Evolutionary conservation across 2,888 invertebrate genomes (phyloP).

Genomic region (Melanargia galathea): DNA sequence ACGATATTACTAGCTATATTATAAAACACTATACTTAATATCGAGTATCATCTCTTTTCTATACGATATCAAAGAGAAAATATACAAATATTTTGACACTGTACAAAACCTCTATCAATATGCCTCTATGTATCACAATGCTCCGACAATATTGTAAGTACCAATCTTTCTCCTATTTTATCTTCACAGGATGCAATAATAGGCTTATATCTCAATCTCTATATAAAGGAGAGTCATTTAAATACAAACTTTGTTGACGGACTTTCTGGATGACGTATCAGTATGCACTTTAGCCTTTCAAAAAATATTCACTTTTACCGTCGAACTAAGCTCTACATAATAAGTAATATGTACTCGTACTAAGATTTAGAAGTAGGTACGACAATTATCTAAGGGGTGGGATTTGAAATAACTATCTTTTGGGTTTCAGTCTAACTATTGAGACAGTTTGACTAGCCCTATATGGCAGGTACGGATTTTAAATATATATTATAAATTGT

Average conservation of each 20-base stretch:
- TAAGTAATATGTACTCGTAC: no score
- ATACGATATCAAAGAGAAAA: not conserved
- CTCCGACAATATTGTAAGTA: not conserved
- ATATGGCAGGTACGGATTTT: no score
- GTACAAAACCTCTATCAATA: not conserved
- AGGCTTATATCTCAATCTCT: not conserved
- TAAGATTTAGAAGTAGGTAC: no score
- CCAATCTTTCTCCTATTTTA: not conserved
- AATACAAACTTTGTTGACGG: not conserved
- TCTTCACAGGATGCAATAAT: not conserved
- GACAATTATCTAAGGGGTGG: no score
- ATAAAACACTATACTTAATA: no score
- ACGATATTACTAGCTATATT: no score
- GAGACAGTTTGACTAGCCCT: no score
- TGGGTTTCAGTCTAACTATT: no score
- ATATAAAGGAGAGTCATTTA: conserved; percentile 4
- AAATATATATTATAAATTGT: no score
- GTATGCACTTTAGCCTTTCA: not conserved
- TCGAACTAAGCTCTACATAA: no score
- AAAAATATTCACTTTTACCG: no score
- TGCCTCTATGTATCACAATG: not conserved
- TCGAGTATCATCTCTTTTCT: not conserved
- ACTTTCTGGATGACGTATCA: not conserved
- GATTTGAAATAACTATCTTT: no score
- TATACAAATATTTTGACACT: not conserved